Percentiles rank a stretch among this genome's conserved stretches.
Conservation (phyloP, 2,888 invertebrate species). For the Ennomos quercinarius region DNA sequence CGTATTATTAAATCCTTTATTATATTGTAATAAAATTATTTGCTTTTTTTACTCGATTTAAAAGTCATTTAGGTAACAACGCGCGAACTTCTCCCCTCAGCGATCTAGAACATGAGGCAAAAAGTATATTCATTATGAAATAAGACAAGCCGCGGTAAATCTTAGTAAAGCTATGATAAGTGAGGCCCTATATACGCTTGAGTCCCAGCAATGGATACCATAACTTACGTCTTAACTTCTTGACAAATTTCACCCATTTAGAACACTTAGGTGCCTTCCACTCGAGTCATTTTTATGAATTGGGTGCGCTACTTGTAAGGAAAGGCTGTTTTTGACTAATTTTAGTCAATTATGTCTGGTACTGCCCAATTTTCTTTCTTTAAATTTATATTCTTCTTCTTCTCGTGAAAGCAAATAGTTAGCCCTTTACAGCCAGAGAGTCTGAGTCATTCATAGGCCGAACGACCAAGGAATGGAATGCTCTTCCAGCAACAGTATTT, state of each 20-base stretch:
- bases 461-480: no score
- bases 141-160: constrained; percentile 56
- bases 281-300: constrained; percentile 32
- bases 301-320: constrained; percentile 20
- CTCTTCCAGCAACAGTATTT: no score
- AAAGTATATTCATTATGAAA: constrained; percentile 34
- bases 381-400: no score
- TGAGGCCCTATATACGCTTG: constrained; percentile 50
- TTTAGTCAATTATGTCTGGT: not conserved
- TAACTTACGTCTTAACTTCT: constrained; percentile 65
- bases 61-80: no score
- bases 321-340: constrained; percentile 17
- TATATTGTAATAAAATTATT: no score
- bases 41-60: no score
- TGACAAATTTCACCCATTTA: constrained; percentile 64
- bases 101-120: not conserved
- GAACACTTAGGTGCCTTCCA: constrained; percentile 50
- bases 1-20: no score
- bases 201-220: constrained; percentile 58
- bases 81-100: no score
- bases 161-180: constrained; percentile 68
- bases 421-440: no score
- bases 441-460: no score
- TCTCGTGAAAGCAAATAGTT: no score
- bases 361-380: no score